Base-by-base conservation (phyloP, 2,888 invertebrate species). In the Laspeyria flexula region DNA sequence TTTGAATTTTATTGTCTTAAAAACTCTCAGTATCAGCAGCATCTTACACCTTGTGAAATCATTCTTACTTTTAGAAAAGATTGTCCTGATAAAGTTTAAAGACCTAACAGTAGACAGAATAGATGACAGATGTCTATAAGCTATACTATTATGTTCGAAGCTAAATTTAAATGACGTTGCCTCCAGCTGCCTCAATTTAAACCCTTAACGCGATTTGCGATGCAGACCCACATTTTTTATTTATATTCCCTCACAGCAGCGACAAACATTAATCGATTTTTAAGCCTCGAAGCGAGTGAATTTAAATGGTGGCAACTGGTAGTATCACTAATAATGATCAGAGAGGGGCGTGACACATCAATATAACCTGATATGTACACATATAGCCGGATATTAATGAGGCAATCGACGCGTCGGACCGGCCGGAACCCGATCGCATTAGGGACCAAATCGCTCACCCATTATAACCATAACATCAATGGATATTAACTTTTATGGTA, bases 381-480 rank as follows among this genome's bases (percentile, higher is more conserved):
- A 81, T 78, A 76, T 71, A 73, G 66, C 77, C 80, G 83, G 85
- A 83, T 84, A 86, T 86, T 87, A 85, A 88, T 86, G 86, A 86
- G 84, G 77, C 81, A 82, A 85, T 84, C 79, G 79, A 66, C 76
- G 76, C 75, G 62, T 58, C 71, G 66, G 70, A 62, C 71, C 69
- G 69, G 56, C 55, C 73, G 78, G 75, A 77, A 77, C 73, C 73
- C 73, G 75, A 77, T 75, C 77, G 68, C 77, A 76, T 78, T 78
- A 77, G 71, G 66, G 71, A 52, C 68, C 69, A 72, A 77, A 77
- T 75, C 75, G 69, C 62, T 73, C 73, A 75, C 77, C 76, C 73
- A 81, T 85, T 83, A 84, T 73, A 71, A 71, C 71, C 73, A 75
- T 79, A 77, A 79, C 59, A 50, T 73, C 74, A 59, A 67, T 58